Percentiles rank a stretch among this genome's conserved stretches.
These are phyloP conservation scores for Sebastes wilsoni DNA, from an alignment of 2,797 vertebrate genomes.

Conservation along the genomic window DNA sequence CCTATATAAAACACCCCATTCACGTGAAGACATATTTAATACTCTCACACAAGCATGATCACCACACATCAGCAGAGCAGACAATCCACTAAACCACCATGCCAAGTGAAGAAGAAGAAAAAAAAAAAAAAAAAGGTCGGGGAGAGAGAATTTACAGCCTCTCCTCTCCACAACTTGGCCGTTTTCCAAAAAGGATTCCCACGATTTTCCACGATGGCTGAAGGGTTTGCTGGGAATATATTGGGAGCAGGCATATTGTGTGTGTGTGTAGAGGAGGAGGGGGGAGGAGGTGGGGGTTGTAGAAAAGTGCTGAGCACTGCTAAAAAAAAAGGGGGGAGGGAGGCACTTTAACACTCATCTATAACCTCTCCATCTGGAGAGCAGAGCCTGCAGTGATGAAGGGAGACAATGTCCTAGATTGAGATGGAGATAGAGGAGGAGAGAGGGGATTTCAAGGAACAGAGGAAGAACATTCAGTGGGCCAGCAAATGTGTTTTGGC, in stretches of 20 bases:
- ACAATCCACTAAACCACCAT: constrained; percentile 25
- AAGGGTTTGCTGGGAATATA: constrained; percentile 48
- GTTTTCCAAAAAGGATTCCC: constrained; percentile 47
- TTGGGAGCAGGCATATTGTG: not conserved
- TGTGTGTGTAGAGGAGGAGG: not conserved
- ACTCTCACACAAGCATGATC: constrained; percentile 31
- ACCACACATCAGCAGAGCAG: constrained; percentile 30
- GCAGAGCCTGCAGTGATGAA: constrained; percentile 44
- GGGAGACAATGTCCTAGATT: constrained; percentile 45
- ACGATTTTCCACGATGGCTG: constrained; percentile 49
- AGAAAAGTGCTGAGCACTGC: constrained; percentile 27
- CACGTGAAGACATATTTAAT: constrained; percentile 42
- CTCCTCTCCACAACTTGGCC: constrained; percentile 20
- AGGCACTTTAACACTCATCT: constrained; percentile 42
- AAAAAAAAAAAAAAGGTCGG: not conserved
- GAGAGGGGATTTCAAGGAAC: constrained; percentile 34
- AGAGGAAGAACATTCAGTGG: constrained; percentile 28
- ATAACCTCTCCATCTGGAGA: constrained; percentile 57
- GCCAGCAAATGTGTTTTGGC: constrained; percentile 19
- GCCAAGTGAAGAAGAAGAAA: not conserved
- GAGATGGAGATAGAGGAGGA: constrained; percentile 7
- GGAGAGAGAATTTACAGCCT: constrained; percentile 28
- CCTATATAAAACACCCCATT: constrained; percentile 46
- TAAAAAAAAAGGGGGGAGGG: not conserved
- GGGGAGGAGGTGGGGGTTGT: not conserved